phyloP scores from a whole-genome alignment of 2,888 invertebrate species.

The Neoaliturus tenellus region DNA sequence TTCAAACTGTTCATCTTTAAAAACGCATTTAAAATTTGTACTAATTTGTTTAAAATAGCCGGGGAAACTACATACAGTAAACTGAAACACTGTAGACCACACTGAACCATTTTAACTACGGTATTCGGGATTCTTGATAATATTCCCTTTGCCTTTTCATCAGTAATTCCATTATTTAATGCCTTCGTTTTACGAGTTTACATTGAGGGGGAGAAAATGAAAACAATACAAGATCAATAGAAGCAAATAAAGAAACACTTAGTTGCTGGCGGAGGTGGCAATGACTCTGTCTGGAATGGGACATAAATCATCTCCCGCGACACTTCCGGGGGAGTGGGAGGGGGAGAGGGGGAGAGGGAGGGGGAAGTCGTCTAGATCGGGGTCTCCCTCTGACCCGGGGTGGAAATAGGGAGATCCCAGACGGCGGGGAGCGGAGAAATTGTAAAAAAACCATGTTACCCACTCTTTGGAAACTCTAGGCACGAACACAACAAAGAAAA shows the following conservation, averaged over 20 bases:
- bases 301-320: conserved; percentile 27
- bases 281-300: conserved; percentile 7
- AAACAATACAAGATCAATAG: neutral
- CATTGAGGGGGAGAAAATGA: neutral
- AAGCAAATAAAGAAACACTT: conserved; percentile 2
- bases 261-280: neutral
- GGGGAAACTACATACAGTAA: too few relatives aligned
- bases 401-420: neutral
- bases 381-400: neutral
- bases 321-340: conserved; percentile 28
- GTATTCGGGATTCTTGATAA: too few relatives aligned
- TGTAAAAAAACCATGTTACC: neutral
- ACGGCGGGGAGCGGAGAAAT: neutral
- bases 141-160: too few relatives aligned
- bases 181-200: too few relatives aligned
- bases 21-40: too few relatives aligned
- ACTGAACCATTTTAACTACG: too few relatives aligned
- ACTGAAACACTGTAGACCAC: too few relatives aligned
- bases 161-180: too few relatives aligned
- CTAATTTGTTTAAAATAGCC: too few relatives aligned
- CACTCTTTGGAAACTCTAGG: neutral
- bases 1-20: too few relatives aligned
- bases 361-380: conserved; percentile 5
- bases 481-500: neutral
- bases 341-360: neutral